Evolutionary conservation across 2,797 vertebrate species (phyloP).

Genomic region (Monodelphis domestica): DNA sequence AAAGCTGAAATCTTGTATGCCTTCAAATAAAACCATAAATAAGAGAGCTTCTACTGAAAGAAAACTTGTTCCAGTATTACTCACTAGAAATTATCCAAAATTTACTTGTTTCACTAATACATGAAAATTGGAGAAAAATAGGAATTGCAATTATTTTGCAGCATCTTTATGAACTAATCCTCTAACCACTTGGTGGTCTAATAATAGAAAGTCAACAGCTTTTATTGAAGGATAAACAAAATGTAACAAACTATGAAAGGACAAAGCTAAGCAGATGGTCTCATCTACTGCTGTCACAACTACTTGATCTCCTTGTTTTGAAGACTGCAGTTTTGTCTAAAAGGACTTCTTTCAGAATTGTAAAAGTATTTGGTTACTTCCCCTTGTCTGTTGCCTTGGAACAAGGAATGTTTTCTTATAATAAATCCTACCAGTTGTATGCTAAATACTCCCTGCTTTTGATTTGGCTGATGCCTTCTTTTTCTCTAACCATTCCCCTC

Average conservation of each 20-base stretch:
- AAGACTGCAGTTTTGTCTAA: not conserved
- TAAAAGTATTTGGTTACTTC: not conserved
- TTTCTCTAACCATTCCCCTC: not conserved
- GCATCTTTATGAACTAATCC: not conserved
- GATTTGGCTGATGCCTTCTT: not conserved
- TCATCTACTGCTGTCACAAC: not conserved
- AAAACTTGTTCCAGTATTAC: not conserved
- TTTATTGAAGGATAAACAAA: not conserved
- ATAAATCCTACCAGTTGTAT: not conserved
- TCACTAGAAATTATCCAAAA: conserved; percentile 22
- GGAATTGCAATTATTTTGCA: not conserved
- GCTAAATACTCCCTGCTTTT: not conserved
- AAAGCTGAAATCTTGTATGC: conserved; percentile 8
- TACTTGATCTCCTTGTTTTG: not conserved
- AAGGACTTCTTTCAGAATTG: not conserved
- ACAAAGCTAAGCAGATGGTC: not conserved
- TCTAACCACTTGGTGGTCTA: not conserved
- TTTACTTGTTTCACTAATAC: not conserved
- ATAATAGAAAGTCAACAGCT: not conserved
- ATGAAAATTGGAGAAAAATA: not conserved
- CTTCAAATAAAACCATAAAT: conserved; percentile 24
- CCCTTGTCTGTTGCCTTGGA: not conserved
- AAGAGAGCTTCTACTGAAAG: not conserved
- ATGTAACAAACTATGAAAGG: not conserved
- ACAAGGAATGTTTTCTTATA: not conserved